A percentile compares a stretch with the other conserved stretches of the same genome.
phyloP scores from a whole-genome alignment of 2,888 invertebrate species.

The Punctoribates punctum region DNA sequence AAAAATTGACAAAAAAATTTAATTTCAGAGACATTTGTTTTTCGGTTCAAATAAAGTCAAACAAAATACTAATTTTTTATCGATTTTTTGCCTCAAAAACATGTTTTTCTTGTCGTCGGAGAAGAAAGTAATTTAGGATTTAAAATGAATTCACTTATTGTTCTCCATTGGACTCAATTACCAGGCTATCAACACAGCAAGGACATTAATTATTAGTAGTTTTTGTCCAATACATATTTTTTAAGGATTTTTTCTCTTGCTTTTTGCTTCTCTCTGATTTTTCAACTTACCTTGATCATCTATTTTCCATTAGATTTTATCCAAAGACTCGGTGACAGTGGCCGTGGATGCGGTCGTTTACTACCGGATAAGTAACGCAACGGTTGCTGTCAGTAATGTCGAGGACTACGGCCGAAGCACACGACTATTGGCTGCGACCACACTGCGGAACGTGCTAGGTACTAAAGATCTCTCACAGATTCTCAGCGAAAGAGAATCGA shows the following conservation, averaged over 20 bases:
- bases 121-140: too few relatives aligned
- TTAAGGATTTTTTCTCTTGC: too few relatives aligned
- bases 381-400: constrained; percentile 93
- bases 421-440: constrained; percentile 66
- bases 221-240: too few relatives aligned
- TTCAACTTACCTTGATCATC: too few relatives aligned
- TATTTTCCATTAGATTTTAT: constrained; percentile 46
- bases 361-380: constrained; percentile 83
- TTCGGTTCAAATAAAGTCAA: neutral
- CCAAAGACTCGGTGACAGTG: constrained; percentile 51
- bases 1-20: too few relatives aligned
- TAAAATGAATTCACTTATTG: too few relatives aligned
- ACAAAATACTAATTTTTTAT: neutral
- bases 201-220: too few relatives aligned
- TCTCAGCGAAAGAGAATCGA: constrained; percentile 81
- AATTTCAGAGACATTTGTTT: neutral
- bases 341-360: constrained; percentile 52
- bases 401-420: constrained; percentile 70
- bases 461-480: constrained; percentile 94
- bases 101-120: too few relatives aligned
- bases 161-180: too few relatives aligned
- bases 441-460: constrained; percentile 74
- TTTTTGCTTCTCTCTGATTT: too few relatives aligned
- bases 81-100: too few relatives aligned
- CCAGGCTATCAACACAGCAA: too few relatives aligned